Percentiles rank a stretch among this genome's conserved stretches.
Evolutionary conservation across 2,888 invertebrate species (phyloP).

Genomic region (Polymixis flavicincta): DNA sequence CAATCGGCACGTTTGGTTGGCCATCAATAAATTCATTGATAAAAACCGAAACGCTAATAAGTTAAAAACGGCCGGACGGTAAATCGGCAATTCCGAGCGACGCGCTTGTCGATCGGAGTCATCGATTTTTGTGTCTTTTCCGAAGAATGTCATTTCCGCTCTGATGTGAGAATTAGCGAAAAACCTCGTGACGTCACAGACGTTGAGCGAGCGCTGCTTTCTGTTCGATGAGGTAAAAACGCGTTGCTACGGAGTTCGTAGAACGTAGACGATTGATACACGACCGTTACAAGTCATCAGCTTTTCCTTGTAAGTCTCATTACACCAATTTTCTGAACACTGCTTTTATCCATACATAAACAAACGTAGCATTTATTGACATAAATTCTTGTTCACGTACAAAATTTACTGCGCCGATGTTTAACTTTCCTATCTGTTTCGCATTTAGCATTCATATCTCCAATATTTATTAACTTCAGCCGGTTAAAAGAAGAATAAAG

Average conservation of each 20-base stretch:
- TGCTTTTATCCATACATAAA: conserved; percentile 8
- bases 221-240: conserved; percentile 10
- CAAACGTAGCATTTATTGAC: conserved; percentile 9
- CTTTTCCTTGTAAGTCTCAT: conserved; percentile 24
- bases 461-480: conserved; percentile 44
- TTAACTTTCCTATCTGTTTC: conserved; percentile 39
- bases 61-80: conserved; percentile 74
- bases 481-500: conserved; percentile 57
- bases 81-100: conserved; percentile 72
- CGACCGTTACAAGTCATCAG: conserved; percentile 19
- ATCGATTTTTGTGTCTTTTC: conserved; percentile 64
- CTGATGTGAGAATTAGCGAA: conserved; percentile 36
- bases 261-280: conserved; percentile 21
- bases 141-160: conserved; percentile 55
- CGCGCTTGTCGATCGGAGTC: conserved; percentile 63
- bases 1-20: conserved; percentile 76
- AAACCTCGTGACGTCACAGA: conserved; percentile 1
- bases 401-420: conserved; percentile 32
- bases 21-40: conserved; percentile 88
- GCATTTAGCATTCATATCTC: conserved; percentile 52
- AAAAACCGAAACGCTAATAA: conserved; percentile 84
- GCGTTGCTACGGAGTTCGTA: conserved; percentile 1
- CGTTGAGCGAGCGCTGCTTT: conserved; percentile 13
- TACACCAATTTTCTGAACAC: conserved; percentile 16
- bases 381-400: conserved; percentile 13